These are phyloP conservation scores for Anhinga anhinga DNA, from an alignment of 2,113 vertebrate species.

Conservation along the genomic window DNA sequence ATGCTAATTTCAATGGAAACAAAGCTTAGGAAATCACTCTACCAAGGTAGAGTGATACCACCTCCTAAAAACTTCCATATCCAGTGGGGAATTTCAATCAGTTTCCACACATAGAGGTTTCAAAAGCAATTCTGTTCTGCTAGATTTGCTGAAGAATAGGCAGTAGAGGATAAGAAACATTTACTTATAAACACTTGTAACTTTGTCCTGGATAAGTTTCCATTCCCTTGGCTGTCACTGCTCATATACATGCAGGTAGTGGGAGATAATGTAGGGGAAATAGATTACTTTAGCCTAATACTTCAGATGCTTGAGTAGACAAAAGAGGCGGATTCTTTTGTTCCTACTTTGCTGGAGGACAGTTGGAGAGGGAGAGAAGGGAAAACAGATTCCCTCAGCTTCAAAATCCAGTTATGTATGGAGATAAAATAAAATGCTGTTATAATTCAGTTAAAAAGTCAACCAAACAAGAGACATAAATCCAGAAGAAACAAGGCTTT, in stretches of 20 bases:
- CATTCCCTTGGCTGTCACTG: not conserved
- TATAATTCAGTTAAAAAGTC: conserved; percentile 12
- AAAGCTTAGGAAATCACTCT: not conserved
- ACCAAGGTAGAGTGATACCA: not conserved
- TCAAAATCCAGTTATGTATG: not conserved
- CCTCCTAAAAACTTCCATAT: not conserved
- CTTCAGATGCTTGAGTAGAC: not conserved
- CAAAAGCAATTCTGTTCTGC: not conserved
- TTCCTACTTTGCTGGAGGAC: not conserved
- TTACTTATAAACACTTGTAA: not conserved
- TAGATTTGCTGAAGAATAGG: not conserved
- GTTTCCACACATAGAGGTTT: not conserved
- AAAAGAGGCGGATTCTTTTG: not conserved
- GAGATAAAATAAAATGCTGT: conserved; percentile 1
- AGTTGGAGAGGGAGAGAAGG: not conserved
- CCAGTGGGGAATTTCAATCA: not conserved
- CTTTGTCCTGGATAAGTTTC: not conserved
- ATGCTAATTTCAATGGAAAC: not conserved
- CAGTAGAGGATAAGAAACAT: not conserved
- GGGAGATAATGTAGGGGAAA: not conserved
- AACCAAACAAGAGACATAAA: not conserved
- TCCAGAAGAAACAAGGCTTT: not conserved
- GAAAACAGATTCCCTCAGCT: not conserved
- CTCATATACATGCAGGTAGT: not conserved
- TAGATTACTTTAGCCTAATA: not conserved